phyloP scores from a whole-genome alignment of 2,113 vertebrate species.

The Catharus minimus region DNA sequence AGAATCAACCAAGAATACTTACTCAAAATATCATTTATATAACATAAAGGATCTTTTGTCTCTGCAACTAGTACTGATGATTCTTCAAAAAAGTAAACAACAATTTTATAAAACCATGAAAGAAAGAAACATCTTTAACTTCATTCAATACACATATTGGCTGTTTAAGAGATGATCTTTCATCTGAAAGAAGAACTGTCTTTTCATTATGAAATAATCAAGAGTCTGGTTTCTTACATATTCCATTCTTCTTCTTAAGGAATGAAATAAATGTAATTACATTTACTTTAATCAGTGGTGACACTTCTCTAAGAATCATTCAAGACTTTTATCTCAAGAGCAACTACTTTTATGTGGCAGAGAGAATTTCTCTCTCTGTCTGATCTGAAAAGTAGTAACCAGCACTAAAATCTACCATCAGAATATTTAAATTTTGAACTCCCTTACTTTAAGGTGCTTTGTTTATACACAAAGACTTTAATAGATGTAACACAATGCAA shows the following conservation, averaged over 20 bases:
- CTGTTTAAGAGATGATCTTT: conserved; percentile 30
- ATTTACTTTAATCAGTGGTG: conserved; percentile 10
- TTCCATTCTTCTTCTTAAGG: background rate
- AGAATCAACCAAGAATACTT: conserved; percentile 53
- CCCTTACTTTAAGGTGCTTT: background rate
- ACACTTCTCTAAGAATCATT: conserved; percentile 2
- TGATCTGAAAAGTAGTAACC: background rate
- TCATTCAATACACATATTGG: conserved; percentile 22
- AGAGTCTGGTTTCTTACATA: background rate
- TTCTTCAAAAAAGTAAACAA: conserved; percentile 50
- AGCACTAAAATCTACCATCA: background rate
- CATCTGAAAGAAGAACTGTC: conserved; percentile 14
- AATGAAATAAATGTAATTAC: conserved; percentile 11
- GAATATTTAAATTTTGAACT: background rate
- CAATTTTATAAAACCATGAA: conserved; percentile 41
- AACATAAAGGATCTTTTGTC: conserved; percentile 50
- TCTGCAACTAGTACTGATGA: conserved; percentile 20
- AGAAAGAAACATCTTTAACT: conserved; percentile 49
- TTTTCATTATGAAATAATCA: conserved; percentile 38
- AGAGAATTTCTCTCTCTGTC: background rate
- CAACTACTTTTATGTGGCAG: background rate
- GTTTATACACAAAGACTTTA: background rate
- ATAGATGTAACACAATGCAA: background rate
- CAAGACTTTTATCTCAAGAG: background rate
- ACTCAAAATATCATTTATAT: conserved; percentile 50